These are phyloP conservation scores for Eilema sororculum DNA, from an alignment of 2,888 invertebrate genomes.

Conservation along the genomic window DNA sequence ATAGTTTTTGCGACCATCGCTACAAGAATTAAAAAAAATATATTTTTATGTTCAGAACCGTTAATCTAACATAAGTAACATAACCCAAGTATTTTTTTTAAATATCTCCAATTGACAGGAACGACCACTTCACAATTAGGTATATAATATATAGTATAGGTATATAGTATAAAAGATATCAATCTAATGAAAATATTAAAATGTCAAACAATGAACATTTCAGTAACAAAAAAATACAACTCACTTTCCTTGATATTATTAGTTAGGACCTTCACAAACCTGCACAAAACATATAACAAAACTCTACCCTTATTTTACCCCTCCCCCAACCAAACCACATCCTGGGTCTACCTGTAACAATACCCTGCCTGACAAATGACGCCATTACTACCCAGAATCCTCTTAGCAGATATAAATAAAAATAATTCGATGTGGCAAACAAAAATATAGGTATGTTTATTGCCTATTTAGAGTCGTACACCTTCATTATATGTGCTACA, in stretches of 20 bases:
- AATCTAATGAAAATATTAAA: too few relatives aligned
- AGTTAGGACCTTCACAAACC: neutral
- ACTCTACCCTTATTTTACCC: constrained; percentile 9
- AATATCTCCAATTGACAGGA: too few relatives aligned
- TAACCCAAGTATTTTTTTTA: too few relatives aligned
- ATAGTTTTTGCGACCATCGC: too few relatives aligned
- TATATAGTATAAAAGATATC: too few relatives aligned
- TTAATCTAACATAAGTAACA: too few relatives aligned
- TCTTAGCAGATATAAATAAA: constrained; percentile 54
- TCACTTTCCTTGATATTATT: neutral
- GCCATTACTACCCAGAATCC: constrained; percentile 48
- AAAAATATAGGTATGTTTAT: constrained; percentile 36
- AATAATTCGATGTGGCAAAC: constrained; percentile 53
- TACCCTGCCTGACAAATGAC: constrained; percentile 56
- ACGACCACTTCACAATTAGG: too few relatives aligned
- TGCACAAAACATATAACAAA: constrained; percentile 1
- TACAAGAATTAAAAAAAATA: too few relatives aligned
- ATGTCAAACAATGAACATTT: too few relatives aligned
- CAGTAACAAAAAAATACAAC: neutral
- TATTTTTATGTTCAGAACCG: too few relatives aligned
- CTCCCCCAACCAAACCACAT: constrained; percentile 12
- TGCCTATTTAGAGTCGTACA: constrained; percentile 32
- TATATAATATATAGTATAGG: too few relatives aligned
- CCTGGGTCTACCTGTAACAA: constrained; percentile 22
- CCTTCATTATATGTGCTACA: constrained; percentile 17